Base-by-base conservation (phyloP, 92 coral and sea anemone species). In the Metridium senile region DNA sequence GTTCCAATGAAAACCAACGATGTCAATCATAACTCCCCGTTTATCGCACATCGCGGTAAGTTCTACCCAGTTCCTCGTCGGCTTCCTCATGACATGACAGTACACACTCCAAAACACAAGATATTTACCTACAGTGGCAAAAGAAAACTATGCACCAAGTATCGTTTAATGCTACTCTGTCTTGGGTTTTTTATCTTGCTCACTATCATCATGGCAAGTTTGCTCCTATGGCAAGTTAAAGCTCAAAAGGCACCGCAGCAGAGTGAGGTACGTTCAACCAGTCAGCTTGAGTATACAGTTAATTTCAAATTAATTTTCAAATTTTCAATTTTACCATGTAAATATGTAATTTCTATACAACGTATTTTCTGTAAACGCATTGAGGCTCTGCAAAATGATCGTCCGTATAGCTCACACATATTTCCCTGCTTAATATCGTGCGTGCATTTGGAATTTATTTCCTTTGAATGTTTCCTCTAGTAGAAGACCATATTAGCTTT, bases 201-300 rank as follows among this genome's bases (percentile, higher is more conserved):
- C 21, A 74, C 90, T 46, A 26, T 90, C 34, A 89, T 90, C 7
- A 88, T 93, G 98, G 74, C 98, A 3, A 90, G 84, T 20, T 58
- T 93, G 22, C 85, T 90, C 65, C 82, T 85, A 0, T 93, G 96
- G 98, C 82, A 91, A 67, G 72, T 75, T 71, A 22, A 26, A 70
- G 39, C 23, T 28, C 35, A 70, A 49, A 32, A 61, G 9, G 70
- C 70, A 1, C 10, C 19, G 29, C 32, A 47, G n/a, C 25, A 2
- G 13, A 23, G 3, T 4, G 17, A 54, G 61, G 61, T 54, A 54
- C 61, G 22, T 10, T n/a, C n/a, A n/a, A n/a, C n/a, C n/a, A n/a
- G n/a, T n/a, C n/a, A n/a, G n/a, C n/a, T n/a, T n/a, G n/a, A n/a
- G n/a, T n/a, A n/a, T n/a, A n/a, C n/a, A n/a, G n/a, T n/a, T n/a